Base-by-base conservation (phyloP, 2,888 invertebrate species). In the Perizoma affinitatum region DNA sequence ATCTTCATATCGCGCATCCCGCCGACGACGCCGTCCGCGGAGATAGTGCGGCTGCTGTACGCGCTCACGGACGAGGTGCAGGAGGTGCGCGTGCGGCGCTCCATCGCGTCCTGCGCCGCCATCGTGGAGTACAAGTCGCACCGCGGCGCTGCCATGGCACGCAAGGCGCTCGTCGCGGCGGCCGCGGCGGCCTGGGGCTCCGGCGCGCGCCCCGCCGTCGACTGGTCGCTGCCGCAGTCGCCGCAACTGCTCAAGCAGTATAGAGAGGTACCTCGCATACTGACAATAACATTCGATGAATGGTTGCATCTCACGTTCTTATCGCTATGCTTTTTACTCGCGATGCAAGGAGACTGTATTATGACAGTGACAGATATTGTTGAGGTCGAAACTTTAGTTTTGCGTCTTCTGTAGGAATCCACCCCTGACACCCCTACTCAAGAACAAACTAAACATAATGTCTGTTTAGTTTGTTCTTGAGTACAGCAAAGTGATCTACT, bases 101-200 rank as follows among this genome's bases (percentile, higher is more conserved):
- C 87, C 6, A 73, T 83, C 10, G 86, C 88, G 10, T 83, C 86
- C 2, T 87, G 95, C 49, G 95, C 95, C 70, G 96, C 95, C 41
- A 94, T 96, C 72, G 94, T 96, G 22, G 96, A 96, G 76, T 97
- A 95, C 80, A 94, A 94, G 78, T 90, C 90, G 40, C 96, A 96
- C 85, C 93, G 95, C 68, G 94, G 95, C 33, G 96, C 93, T 1
- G 90, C 90, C 10, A 90, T 89, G 88, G 90, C 90, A 38, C 82
- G 88, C 67, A 90, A 90, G 80, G 88, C 89, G 69, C 81, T 92
- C 65, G 92, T 93, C 73, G 90, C 95, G 40, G 89, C 94, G 5
- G 93, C 94, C 0, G 75, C 88, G 22, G 90, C 90, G 11, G 90
- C 88, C 5, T 91, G 91, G 91, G 91, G 90, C 75, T 79, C 82